Percentiles rank a stretch among this genome's conserved stretches.
Evolutionary conservation across 2,888 invertebrate species (phyloP).

Genomic region (Spicauda simplicius): DNA sequence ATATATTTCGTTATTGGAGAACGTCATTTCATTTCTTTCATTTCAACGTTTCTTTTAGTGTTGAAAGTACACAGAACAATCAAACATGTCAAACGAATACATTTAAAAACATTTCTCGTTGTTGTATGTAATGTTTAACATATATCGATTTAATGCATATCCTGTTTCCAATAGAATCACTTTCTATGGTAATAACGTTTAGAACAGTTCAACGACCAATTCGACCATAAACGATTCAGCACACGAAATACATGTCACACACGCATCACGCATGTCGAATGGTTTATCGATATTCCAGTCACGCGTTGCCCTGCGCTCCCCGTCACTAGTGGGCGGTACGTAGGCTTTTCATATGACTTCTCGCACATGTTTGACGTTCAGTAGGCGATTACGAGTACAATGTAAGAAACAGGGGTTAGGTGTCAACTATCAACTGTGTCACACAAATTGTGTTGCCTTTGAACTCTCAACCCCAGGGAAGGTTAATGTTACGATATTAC

Average conservation of each 20-base stretch:
- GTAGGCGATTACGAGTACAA: slow-evolving; percentile 1
- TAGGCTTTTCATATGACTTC: slow-evolving; percentile 8
- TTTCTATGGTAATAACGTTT: slow-evolving; percentile 43
- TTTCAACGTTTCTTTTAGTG: too few relatives aligned
- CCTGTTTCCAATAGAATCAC: slow-evolving; percentile 45
- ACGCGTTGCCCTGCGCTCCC: too few relatives aligned
- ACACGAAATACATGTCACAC: slow-evolving; percentile 43
- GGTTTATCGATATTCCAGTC: slow-evolving; percentile 57
- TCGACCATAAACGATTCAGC: slow-evolving; percentile 48
- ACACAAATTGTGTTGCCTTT: too few relatives aligned
- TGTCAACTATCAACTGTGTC: too few relatives aligned
- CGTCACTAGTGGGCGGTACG: slow-evolving; percentile 34
- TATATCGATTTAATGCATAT: slow-evolving; percentile 10
- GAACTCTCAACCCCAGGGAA: too few relatives aligned
- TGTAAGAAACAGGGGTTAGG: not conserved
- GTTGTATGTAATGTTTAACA: too few relatives aligned
- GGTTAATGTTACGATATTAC: too few relatives aligned
- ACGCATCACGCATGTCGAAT: slow-evolving; percentile 44
- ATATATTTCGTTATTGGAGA: too few relatives aligned
- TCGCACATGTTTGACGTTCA: not conserved
- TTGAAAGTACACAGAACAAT: too few relatives aligned
- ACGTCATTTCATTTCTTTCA: too few relatives aligned
- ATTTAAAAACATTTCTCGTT: too few relatives aligned
- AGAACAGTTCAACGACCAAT: slow-evolving; percentile 39
- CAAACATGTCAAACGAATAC: too few relatives aligned